Conservation (phyloP, 92 coral and sea anemone genomes). For the Zoanthus sociatus region DNA sequence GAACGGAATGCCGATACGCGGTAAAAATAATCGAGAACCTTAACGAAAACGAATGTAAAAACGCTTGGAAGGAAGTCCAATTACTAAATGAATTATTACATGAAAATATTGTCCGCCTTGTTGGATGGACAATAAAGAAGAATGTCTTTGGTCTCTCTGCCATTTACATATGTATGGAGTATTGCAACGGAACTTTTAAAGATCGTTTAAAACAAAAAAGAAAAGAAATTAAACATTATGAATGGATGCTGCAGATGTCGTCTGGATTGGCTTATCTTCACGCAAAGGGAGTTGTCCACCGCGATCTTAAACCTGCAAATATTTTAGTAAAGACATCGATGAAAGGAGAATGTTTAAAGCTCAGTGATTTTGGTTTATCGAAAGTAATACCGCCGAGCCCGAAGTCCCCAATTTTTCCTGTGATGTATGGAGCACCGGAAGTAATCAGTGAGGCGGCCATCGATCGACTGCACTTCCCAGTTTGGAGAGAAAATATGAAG, state of each 20-base stretch:
- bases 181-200: conserved; percentile 6
- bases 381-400: neutral
- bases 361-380: conserved; percentile 9
- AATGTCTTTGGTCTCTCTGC: neutral
- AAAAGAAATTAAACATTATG: neutral
- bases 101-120: neutral
- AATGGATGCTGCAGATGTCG: neutral
- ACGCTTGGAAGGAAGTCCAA: neutral
- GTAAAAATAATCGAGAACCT: too few species aligned
- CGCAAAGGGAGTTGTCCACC: conserved; percentile 1
- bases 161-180: neutral
- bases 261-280: conserved; percentile 31
- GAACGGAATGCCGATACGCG: too few species aligned
- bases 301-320: conserved; percentile 45
- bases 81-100: neutral
- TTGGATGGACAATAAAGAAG: neutral
- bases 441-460: too few species aligned
- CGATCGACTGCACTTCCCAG: too few species aligned
- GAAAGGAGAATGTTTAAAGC: neutral
- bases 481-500: too few species aligned
- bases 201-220: neutral
- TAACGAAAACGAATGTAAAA: too few species aligned
- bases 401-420: neutral
- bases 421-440: conserved; percentile 6
- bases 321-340: conserved; percentile 29